Evolutionary conservation across 2,113 vertebrate species (phyloP).

Genomic region (Varanus salvator): DNA sequence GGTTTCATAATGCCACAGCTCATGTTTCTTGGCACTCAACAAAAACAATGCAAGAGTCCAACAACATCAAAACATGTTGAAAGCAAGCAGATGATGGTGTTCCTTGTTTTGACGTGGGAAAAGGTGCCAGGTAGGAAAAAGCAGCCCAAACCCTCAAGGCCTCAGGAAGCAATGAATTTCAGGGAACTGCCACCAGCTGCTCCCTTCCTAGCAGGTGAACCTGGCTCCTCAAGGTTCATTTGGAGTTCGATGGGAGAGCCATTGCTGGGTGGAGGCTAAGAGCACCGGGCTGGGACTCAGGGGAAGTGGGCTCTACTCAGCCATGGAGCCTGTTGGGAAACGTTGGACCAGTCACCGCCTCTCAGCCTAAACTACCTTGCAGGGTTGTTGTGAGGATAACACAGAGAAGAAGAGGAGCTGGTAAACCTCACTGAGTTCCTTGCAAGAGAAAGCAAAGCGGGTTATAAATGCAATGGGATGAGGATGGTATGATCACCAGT

Average conservation of each 20-base stretch:
- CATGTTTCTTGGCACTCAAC: slow-evolving; percentile 77
- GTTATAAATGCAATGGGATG: too few species aligned
- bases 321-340: too few species aligned
- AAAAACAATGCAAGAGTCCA: slow-evolving; percentile 18
- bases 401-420: too few species aligned
- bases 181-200: slow-evolving; percentile 47
- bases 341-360: too few species aligned
- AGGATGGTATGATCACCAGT: slow-evolving; percentile 16
- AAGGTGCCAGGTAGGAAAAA: slow-evolving; percentile 65
- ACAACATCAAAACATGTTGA: slow-evolving; percentile 72
- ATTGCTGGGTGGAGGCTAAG: too few species aligned
- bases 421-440: too few species aligned
- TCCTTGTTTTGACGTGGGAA: slow-evolving; percentile 69
- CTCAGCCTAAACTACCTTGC: too few species aligned
- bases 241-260: slow-evolving; percentile 51
- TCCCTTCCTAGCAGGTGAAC: slow-evolving; percentile 62
- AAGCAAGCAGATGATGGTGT: slow-evolving; percentile 74
- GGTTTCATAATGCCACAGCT: slow-evolving; percentile 77
- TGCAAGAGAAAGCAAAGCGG: too few species aligned
- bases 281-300: too few species aligned
- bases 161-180: slow-evolving; percentile 58
- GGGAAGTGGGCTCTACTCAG: too few species aligned
- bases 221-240: slow-evolving; percentile 65
- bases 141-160: slow-evolving; percentile 58
- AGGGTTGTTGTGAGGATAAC: too few species aligned